Percentiles rank a stretch among this genome's conserved stretches.
Conservation (phyloP, 35 echinoderm and acorn worm species). For the Strongylocentrotus purpuratus region DNA sequence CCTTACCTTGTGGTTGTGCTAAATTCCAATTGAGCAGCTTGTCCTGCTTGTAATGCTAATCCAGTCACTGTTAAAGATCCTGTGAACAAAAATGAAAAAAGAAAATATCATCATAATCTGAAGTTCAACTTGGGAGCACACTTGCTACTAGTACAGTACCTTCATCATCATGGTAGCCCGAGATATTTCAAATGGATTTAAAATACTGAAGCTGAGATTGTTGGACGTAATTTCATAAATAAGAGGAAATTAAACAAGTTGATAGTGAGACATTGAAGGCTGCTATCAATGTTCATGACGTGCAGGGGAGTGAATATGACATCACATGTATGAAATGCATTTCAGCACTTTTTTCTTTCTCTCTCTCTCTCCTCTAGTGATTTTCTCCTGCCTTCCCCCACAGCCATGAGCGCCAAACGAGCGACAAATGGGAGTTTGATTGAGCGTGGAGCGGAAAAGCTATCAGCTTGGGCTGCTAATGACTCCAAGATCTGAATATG, state of each 20-base stretch:
- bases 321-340: background rate
- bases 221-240: no score
- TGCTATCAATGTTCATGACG: no score
- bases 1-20: background rate
- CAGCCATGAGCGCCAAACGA: slow-evolving; percentile 31
- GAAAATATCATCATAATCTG: background rate
- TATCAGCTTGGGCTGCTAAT: slow-evolving; percentile 33
- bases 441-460: slow-evolving; percentile 24
- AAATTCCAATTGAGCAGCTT: background rate
- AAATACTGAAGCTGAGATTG: no score
- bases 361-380: background rate
- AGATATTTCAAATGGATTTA: no score
- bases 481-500: slow-evolving; percentile 16
- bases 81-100: background rate
- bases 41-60: background rate
- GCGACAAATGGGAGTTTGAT: slow-evolving; percentile 45
- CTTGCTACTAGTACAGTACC: no score
- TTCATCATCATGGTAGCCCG: no score
- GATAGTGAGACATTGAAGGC: no score
- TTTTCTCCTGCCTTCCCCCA: background rate
- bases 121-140: background rate
- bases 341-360: background rate
- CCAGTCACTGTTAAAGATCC: background rate
- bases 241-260: no score
- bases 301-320: background rate